Evolutionary conservation across 2,888 invertebrate genomes (phyloP).

Genomic region (Oxycera nigricornis): DNA sequence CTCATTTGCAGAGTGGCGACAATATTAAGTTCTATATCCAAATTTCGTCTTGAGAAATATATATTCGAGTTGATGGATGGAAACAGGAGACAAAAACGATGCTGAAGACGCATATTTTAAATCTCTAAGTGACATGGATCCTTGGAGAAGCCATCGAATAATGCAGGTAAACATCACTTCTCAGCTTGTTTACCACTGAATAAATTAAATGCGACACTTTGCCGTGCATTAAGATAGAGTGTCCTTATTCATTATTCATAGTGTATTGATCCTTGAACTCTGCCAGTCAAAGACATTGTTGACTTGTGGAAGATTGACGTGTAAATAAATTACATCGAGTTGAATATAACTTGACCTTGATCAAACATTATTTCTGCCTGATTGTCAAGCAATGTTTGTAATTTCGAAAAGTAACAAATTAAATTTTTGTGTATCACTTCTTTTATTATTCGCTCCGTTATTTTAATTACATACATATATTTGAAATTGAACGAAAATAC

Average conservation of each 20-base stretch:
- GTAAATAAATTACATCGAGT: background rate
- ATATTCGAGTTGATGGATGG: background rate
- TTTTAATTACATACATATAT: too few relatives aligned
- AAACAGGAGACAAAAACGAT: background rate
- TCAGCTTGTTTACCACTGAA: constrained; percentile 13
- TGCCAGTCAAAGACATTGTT: background rate
- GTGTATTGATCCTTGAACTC: background rate
- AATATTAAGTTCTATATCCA: background rate
- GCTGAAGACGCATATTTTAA: constrained; percentile 12
- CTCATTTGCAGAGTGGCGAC: too few relatives aligned
- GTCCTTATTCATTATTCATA: constrained; percentile 17
- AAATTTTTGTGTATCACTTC: too few relatives aligned
- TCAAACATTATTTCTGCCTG: background rate
- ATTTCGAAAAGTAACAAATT: too few relatives aligned
- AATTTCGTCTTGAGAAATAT: background rate
- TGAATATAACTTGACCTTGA: background rate
- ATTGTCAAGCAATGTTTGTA: too few relatives aligned
- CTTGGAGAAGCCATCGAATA: background rate
- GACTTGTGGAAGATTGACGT: background rate
- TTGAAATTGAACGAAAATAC: too few relatives aligned
- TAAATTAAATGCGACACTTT: constrained; percentile 20
- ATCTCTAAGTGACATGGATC: background rate
- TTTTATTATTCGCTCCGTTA: too few relatives aligned
- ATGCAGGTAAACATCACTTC: constrained; percentile 20
- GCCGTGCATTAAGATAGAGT: background rate